Evolutionary conservation across 1,140 invertebrate species (phyloP).

Genomic region (Melipona quadrifasciata): DNA sequence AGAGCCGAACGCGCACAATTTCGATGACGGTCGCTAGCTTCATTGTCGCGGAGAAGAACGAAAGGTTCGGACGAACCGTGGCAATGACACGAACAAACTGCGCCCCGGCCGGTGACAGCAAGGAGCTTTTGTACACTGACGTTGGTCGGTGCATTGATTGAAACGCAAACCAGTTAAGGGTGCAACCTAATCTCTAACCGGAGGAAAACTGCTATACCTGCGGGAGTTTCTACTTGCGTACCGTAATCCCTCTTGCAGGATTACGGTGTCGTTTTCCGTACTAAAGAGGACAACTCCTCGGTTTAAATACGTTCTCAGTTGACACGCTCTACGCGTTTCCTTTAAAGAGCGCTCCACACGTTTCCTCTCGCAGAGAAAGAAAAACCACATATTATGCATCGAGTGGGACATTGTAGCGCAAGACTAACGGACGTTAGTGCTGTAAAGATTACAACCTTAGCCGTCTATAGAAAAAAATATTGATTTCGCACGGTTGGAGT

Average conservation of each 20-base stretch:
- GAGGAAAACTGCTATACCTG: conserved; percentile 41
- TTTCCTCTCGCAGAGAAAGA: not conserved
- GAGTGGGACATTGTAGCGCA: no score
- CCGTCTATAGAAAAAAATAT: not conserved
- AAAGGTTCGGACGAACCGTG: not conserved
- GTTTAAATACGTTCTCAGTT: conserved; percentile 5
- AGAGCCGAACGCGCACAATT: not conserved
- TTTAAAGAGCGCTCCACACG: no score
- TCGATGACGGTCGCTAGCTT: not conserved
- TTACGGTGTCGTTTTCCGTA: conserved; percentile 70
- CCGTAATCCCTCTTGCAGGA: conserved; percentile 29
- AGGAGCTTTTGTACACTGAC: conserved; percentile 60
- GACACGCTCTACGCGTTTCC: not conserved
- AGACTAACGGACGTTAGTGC: not conserved
- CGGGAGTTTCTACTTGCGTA: conserved; percentile 42
- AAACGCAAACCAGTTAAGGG: conserved; percentile 80
- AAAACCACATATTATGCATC: not conserved
- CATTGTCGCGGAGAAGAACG: no score
- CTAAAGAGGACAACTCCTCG: conserved; percentile 45
- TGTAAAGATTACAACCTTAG: not conserved
- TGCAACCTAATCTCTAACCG: conserved; percentile 76
- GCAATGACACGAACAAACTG: conserved; percentile 49
- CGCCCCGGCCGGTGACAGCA: not conserved
- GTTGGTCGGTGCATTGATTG: conserved; percentile 77
- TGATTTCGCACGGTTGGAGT: not conserved